Evolutionary conservation across 2,888 invertebrate species (phyloP).

Genomic region (Lasioglossum morio): DNA sequence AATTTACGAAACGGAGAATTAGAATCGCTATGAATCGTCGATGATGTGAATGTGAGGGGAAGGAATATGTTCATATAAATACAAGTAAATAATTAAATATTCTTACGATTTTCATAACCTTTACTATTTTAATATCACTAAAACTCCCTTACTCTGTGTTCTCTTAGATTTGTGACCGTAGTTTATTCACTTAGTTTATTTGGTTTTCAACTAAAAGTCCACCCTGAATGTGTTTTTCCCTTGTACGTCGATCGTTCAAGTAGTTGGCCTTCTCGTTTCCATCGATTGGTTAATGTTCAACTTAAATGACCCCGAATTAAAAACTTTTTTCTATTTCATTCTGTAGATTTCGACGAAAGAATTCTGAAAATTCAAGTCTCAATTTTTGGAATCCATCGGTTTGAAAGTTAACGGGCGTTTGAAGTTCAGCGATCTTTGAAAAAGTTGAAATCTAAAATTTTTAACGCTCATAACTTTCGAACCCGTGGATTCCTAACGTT

Average conservation of each 20-base stretch:
- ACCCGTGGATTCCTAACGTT: too few species aligned
- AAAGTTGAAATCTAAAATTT: too few species aligned
- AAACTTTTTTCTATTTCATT: too few species aligned
- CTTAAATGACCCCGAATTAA: too few species aligned
- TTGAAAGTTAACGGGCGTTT: too few species aligned
- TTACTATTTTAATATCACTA: too few species aligned
- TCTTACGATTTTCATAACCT: neutral
- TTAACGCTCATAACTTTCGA: too few species aligned
- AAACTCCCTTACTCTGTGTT: neutral
- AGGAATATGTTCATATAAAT: neutral
- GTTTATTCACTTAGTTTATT: neutral
- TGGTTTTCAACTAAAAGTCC: neutral
- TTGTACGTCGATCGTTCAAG: neutral
- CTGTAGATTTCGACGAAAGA: too few species aligned
- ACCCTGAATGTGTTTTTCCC: neutral
- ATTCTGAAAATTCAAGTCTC: too few species aligned
- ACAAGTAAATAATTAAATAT: constrained; percentile 1
- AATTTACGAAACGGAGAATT: neutral
- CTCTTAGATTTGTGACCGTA: neutral
- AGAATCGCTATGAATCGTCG: neutral
- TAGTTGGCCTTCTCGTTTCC: neutral
- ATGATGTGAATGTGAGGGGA: neutral
- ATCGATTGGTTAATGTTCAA: too few species aligned
- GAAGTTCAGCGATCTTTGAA: too few species aligned
- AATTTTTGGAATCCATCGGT: too few species aligned